Base-by-base conservation (phyloP, 2,797 vertebrate genomes). In the Karalla daura region DNA sequence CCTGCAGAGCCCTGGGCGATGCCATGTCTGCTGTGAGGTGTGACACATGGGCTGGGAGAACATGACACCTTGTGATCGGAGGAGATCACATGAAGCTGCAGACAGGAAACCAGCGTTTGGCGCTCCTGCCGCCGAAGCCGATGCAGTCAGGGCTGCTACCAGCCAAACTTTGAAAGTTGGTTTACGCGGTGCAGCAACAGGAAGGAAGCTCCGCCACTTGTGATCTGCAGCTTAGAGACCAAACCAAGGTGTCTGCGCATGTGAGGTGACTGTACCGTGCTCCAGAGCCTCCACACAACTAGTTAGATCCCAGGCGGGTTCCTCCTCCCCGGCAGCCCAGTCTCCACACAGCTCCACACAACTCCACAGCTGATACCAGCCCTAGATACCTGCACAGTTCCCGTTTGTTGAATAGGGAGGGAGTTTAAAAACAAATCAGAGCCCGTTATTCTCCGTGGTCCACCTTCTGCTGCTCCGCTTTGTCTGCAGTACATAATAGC, bases 101-200 rank as follows among this genome's bases (percentile, higher is more conserved):
- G n/a, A n/a, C n/a, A n/a, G n/a, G n/a, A n/a, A n/a, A n/a, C 15
- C 55, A 56, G 37, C n/a, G 14, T 60, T 54, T 4, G 8, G 0
- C 14, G 44, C 4, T 7, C 17, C 0, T 13, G 49, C 35, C 66
- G 37, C 81, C 78, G 84, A 83, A 88, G 89, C 51, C 72, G 13
- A 52, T 4, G 12, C 14, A 6, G 0, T 0, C 18, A n/a, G n/a
- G n/a, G 49, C 28, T 50, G 1, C 46, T 15, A 27, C 9, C 20
- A 13, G 32, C 1, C 12, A 54, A 15, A 41, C 12, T 0, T 21
- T n/a, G n/a, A n/a, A n/a, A n/a, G 37, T 7, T 18, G 17, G 23
- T 7, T 13, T 2, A 14, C 15, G 11, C 20, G 28, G 2, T 32
- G 43, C 32, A 20, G 20, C 50, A 25, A 18, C 35, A 56, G 52